These are phyloP conservation scores for Echinometra lucunter DNA, from an alignment of 53 echinoderm and acorn worm genomes.

Conservation along the genomic window DNA sequence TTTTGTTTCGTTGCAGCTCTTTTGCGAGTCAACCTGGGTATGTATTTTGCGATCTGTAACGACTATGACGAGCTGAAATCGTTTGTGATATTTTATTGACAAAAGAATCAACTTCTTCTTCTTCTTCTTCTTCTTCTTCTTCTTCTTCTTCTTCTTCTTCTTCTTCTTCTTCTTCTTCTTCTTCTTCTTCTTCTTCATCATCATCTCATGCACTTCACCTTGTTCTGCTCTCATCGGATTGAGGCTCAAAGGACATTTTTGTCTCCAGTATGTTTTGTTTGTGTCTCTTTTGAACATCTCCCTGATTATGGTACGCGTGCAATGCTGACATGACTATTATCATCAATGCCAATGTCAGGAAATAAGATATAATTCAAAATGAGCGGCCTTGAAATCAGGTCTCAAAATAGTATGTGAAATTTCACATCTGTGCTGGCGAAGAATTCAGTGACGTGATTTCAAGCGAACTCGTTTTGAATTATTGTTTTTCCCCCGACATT, in stretches of 20 bases:
- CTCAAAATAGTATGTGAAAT: background rate
- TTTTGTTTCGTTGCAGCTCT: too few species aligned
- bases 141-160: too few species aligned
- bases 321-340: background rate
- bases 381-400: background rate
- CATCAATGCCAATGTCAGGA: background rate
- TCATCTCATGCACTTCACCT: background rate
- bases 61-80: too few species aligned
- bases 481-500: too few species aligned
- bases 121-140: too few species aligned
- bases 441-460: too few species aligned
- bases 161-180: background rate
- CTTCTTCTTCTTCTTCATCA: background rate
- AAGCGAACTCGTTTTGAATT: too few species aligned
- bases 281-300: background rate
- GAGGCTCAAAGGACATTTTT: background rate
- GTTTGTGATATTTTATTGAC: too few species aligned
- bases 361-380: background rate
- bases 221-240: background rate
- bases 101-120: too few species aligned
- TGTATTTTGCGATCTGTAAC: too few species aligned
- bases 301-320: background rate
- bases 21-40: too few species aligned
- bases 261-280: background rate
- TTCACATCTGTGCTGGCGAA: conserved; percentile 45